These are phyloP conservation scores for Sebastes steindachneri DNA, from an alignment of 2,797 vertebrate species.

Conservation along the genomic window DNA sequence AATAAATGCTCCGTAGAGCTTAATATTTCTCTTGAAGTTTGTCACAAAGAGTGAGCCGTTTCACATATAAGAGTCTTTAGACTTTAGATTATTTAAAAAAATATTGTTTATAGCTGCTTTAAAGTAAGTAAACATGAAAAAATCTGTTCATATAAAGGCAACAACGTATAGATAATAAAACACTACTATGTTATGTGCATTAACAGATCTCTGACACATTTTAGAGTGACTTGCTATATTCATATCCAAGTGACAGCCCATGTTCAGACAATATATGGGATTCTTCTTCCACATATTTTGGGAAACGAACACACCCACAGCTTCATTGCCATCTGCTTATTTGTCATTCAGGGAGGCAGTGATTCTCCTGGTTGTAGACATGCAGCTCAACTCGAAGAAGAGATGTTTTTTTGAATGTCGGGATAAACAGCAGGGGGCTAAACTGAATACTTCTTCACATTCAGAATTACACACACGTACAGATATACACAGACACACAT, in stretches of 20 bases:
- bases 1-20: not conserved
- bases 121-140: not conserved
- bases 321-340: constrained; percentile 23
- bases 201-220: not conserved
- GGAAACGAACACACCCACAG: not conserved
- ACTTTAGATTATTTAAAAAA: not conserved
- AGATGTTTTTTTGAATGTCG: constrained; percentile 34
- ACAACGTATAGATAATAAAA: not conserved
- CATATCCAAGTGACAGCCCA: not conserved
- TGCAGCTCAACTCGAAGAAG: constrained; percentile 17
- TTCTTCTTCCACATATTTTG: constrained; percentile 7
- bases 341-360: not conserved
- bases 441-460: constrained; percentile 11
- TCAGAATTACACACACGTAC: constrained; percentile 8
- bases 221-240: not conserved
- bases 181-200: not conserved
- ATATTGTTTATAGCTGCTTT: not conserved
- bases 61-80: not conserved
- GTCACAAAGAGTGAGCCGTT: not conserved
- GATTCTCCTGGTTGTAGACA: constrained; percentile 13
- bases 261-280: not conserved
- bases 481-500: not conserved
- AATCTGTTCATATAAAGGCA: not conserved
- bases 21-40: not conserved
- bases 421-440: constrained; percentile 21